These are phyloP conservation scores for Austrolebias charrua DNA, from an alignment of 2,797 vertebrate genomes.

Conservation along the genomic window DNA sequence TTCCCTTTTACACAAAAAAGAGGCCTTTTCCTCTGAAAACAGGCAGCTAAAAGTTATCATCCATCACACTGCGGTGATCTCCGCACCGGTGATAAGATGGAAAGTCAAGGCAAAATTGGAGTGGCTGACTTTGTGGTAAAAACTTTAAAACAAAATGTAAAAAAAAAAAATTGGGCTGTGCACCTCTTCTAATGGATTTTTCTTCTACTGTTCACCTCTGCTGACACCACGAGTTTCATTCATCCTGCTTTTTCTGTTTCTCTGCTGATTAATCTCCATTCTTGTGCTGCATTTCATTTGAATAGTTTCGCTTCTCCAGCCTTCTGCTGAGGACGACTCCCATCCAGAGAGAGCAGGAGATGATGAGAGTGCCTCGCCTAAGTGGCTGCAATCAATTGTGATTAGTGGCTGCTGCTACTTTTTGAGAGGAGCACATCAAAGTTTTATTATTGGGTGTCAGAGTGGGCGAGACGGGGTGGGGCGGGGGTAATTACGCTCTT, in stretches of 20 bases:
- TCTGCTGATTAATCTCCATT: constrained; percentile 42
- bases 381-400: constrained; percentile 90
- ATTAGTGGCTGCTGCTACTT: constrained; percentile 79
- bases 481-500: constrained; percentile 74
- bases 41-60: constrained; percentile 2
- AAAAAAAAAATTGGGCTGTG: neutral
- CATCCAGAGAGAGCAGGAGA: constrained; percentile 55
- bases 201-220: constrained; percentile 23
- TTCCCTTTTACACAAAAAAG: neutral
- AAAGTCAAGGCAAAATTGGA: constrained; percentile 30
- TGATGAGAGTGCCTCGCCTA: constrained; percentile 78
- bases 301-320: constrained; percentile 33
- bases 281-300: constrained; percentile 53
- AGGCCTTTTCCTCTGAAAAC: neutral
- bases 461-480: constrained; percentile 66
- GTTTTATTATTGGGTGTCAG: constrained; percentile 85
- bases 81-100: constrained; percentile 26
- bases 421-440: constrained; percentile 83
- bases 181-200: constrained; percentile 20
- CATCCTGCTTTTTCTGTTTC: constrained; percentile 19
- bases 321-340: constrained; percentile 47
- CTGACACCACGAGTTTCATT: constrained; percentile 37
- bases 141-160: constrained; percentile 35
- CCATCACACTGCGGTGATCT: constrained; percentile 6
- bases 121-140: constrained; percentile 12